Evolutionary conservation across 2,113 vertebrate genomes (phyloP), one percentile per base, ranked within the genome.

Genomic region (Calyptomena viridis): DNA sequence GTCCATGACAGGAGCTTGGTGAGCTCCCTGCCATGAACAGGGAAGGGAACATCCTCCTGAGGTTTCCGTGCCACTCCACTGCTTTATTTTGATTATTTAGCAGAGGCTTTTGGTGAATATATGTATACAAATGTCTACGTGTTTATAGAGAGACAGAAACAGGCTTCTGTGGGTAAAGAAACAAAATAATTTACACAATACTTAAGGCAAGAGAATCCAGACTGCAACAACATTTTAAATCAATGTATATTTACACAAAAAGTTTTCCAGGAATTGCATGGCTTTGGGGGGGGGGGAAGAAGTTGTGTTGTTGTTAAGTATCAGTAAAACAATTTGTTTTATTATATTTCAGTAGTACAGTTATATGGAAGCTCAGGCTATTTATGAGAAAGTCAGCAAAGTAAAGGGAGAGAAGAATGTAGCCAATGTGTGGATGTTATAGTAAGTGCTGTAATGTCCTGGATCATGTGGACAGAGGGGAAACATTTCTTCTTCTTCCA

Each of bases 41-140:
- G 50, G 31, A 14, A 27, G 3, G 8, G 22, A 67, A 18, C 7
- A 31, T 49, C 8, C 33, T 80, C 20, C 35, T 33, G 67, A 44
- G 53, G 19, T 31, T 52, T 84, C 24, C 49, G 40, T 2, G 1
- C 55, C 44, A 40, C 35, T 69, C 33, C 14, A 5, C 31, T 88
- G 49, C 8, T 39, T 22, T 56, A n/a, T 23, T 58, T n/a, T 12
- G 37, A 42, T 60, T 59, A 12, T 62, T 78, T 31, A 52, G 23
- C 22, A 40, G 55, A 58, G 12, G 5, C 13, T 64, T 64, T 9
- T 14, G 49, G 21, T 23, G 30, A 77, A 14, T 44, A 6, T 39
- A 6, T 44, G 12, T 35, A 30, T 12, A 44, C 4, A 9, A 11
- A 6, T 75, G 52, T 47, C 20, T 35, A 1, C 24, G 0, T 35